Evolutionary conservation across 2,888 invertebrate species (phyloP), one percentile per base, ranked within the genome.

Genomic region (Caenorhabditis japonica): DNA sequence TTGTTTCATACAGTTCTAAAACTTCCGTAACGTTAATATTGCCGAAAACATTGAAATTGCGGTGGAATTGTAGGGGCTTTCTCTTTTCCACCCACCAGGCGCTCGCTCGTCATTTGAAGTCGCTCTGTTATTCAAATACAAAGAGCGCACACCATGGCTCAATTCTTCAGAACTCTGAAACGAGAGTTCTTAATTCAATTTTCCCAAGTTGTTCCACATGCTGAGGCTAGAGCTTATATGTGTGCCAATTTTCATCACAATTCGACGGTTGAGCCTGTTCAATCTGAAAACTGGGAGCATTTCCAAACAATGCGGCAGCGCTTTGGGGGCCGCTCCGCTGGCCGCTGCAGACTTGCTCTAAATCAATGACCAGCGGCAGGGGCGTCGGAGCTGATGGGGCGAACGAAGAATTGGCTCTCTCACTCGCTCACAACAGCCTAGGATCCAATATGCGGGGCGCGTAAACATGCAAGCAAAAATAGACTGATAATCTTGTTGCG

Each of bases 81-180:
- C 56, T 25, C 10, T 30, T 46, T 36, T 30, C 55, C 73, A 49
- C 59, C 66, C 53, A 59, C 59, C 27, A 52, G 60, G 23, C 59
- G 25, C 52, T 60, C 55, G 60, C 15, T 55, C 59, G 66, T 73
- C 73, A 66, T 61, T 66, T 41, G 38, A 46, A 53, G 60, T 47
- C 60, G 51, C 60, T 66, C 73, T 73, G 73, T 73, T 73, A 73
- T 73, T 73, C 73, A 66, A 73, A 73, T 66, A 73, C 25, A 47
- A 43, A 34, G 73, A 73, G 73, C 73, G 73, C 53, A n/a, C 73
- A 73, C 73, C 58, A 60, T 12, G 30, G 44, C 47, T 66, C 66
- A 39, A 21, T 17, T 13, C 15, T 15, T 21, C 25, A 64, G 55
- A 55, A 49, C 30, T 19, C n/a, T 4, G 30, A 12, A 2, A 5